These are phyloP conservation scores for Drosophila sordidula DNA, from an alignment of 2,888 invertebrate species.

Conservation along the genomic window DNA sequence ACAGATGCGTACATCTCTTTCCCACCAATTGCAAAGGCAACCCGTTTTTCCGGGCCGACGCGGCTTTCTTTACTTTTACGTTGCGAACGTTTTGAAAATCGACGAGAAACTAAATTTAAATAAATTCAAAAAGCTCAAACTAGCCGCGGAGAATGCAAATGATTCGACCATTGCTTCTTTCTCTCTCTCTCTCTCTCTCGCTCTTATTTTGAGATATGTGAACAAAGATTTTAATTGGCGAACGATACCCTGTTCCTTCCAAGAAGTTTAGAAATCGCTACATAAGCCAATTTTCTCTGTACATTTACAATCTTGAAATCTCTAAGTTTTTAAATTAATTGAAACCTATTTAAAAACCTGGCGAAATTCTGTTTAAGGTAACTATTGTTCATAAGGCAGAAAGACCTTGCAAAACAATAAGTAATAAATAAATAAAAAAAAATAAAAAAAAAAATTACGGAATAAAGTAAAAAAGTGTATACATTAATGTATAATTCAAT, in stretches of 20 bases:
- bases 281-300: no score
- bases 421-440: no score
- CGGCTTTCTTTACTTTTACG: slow-evolving; percentile 31
- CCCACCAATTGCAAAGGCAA: slow-evolving; percentile 65
- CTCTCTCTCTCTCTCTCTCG: slow-evolving; percentile 6
- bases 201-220: slow-evolving; percentile 3
- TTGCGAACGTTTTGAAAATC: slow-evolving; percentile 73
- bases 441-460: no score
- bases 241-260: not conserved
- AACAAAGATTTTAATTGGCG: slow-evolving; percentile 1
- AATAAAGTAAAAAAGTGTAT: no score
- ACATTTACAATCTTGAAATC: no score
- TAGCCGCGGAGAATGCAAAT: slow-evolving; percentile 39
- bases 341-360: no score
- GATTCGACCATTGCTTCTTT: slow-evolving; percentile 13
- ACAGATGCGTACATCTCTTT: slow-evolving; percentile 78
- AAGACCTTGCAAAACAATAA: no score
- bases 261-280: no score
- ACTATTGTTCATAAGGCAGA: no score
- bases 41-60: slow-evolving; percentile 44
- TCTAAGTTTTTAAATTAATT: no score
- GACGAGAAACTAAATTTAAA: slow-evolving; percentile 81
- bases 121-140: slow-evolving; percentile 60
- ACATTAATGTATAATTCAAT: no score
- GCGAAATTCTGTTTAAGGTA: no score